Conservation (phyloP, 2,797 vertebrate species). For the Neomorphus geoffroyi region DNA sequence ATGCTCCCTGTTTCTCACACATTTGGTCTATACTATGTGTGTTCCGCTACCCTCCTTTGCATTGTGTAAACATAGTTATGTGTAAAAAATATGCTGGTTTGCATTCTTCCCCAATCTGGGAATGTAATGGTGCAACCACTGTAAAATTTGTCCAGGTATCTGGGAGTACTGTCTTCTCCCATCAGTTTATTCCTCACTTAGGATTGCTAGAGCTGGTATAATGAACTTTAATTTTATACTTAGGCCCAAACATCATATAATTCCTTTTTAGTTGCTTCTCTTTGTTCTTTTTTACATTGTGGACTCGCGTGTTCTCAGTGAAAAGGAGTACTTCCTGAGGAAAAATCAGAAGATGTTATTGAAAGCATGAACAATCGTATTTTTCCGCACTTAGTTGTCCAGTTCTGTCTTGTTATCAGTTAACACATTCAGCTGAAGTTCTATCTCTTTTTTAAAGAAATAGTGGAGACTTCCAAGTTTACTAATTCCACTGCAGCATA, state of each 20-base stretch:
- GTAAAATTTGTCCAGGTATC: not conserved
- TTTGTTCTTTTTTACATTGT: not conserved
- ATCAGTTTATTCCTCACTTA: not conserved
- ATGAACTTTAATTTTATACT: not conserved
- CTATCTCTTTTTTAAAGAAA: not conserved
- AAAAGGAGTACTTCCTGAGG: not conserved
- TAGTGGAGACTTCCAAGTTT: not conserved
- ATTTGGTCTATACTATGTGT: not conserved
- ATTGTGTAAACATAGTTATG: not conserved
- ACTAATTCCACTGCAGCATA: not conserved
- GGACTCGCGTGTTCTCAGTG: not conserved
- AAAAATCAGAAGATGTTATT: not conserved
- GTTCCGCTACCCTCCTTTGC: not conserved
- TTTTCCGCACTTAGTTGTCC: not conserved
- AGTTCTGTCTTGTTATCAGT: not conserved
- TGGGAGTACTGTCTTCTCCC: not conserved
- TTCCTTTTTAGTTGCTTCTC: not conserved
- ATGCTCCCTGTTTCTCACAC: not conserved
- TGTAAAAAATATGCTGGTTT: not conserved
- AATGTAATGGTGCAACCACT: not conserved
- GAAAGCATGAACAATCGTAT: not conserved
- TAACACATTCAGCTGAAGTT: not conserved
- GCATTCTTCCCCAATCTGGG: fast-evolving
- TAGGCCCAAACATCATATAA: not conserved
- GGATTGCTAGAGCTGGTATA: not conserved